Percentiles rank a stretch among this genome's conserved stretches.
These are phyloP conservation scores for Agrochola circellaris DNA, from an alignment of 2,888 invertebrate species.

Conservation along the genomic window DNA sequence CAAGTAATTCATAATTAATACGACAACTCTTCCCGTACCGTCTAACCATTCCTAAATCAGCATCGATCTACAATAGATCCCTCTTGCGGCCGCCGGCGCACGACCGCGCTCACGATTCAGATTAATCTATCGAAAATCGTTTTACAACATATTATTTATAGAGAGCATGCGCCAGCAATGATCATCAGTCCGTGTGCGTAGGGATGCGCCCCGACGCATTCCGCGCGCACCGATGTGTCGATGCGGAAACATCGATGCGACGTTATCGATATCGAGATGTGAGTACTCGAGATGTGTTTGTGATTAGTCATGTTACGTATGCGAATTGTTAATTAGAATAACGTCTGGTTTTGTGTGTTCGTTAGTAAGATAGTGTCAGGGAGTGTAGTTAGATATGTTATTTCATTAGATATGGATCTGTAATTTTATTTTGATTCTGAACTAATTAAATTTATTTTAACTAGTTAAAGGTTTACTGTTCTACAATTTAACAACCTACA, in stretches of 20 bases:
- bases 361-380: constrained; percentile 41
- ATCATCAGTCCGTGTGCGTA: constrained; percentile 90
- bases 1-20: constrained; percentile 66
- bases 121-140: constrained; percentile 91
- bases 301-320: constrained; percentile 70
- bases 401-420: constrained; percentile 23
- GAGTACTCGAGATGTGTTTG: constrained; percentile 65
- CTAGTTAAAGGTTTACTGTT: not conserved
- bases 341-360: constrained; percentile 52
- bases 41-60: constrained; percentile 81
- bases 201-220: constrained; percentile 81
- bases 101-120: constrained; percentile 90
- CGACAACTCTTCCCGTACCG: constrained; percentile 65
- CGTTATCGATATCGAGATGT: constrained; percentile 71
- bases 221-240: constrained; percentile 74
- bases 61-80: constrained; percentile 90
- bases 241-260: constrained; percentile 74
- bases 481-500: constrained; percentile 8
- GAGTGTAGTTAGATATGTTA: constrained; percentile 35
- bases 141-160: constrained; percentile 91
- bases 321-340: constrained; percentile 67
- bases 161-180: constrained; percentile 90
- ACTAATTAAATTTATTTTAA: constrained; percentile 8
- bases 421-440: constrained; percentile 6
- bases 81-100: constrained; percentile 87